Conservation (phyloP, 2,797 vertebrate genomes). For the Dermochelys coriacea region DNA sequence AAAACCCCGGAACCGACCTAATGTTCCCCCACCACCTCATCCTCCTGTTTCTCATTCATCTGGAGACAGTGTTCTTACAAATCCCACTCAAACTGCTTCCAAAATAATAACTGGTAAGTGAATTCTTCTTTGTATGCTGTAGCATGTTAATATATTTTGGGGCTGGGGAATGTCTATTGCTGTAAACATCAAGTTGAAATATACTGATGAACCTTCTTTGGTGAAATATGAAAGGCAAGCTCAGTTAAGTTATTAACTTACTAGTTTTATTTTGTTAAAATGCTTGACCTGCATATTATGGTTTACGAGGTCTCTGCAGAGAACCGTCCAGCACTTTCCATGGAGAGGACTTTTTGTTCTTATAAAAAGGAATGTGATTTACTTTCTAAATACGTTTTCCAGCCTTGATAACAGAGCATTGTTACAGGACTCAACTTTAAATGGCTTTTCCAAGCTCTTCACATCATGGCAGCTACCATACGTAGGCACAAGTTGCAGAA, state of each 20-base stretch:
- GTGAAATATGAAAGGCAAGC: background rate
- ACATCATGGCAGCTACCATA: background rate
- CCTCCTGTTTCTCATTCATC: constrained; percentile 76
- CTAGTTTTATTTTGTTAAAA: background rate
- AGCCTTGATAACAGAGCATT: background rate
- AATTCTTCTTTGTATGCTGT: rapidly evolving
- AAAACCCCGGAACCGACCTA: constrained; percentile 93
- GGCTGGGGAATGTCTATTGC: background rate
- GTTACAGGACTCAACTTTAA: background rate
- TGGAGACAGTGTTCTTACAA: constrained; percentile 70
- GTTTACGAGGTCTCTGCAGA: background rate
- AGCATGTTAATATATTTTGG: rapidly evolving
- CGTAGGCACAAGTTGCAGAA: background rate
- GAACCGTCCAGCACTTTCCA: background rate
- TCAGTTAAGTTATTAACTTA: background rate
- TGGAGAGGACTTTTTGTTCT: rapidly evolving
- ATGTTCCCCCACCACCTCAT: constrained; percentile 92
- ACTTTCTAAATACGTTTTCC: background rate
- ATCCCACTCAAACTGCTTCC: constrained; percentile 81
- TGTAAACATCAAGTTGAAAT: background rate
- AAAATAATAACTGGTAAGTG: constrained; percentile 92
- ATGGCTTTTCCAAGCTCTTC: background rate
- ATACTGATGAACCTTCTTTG: background rate
- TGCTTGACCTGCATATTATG: background rate
- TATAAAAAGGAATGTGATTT: background rate